Evolutionary conservation across 2,113 vertebrate species (phyloP).

Genomic region (Melanocharis versteri): DNA sequence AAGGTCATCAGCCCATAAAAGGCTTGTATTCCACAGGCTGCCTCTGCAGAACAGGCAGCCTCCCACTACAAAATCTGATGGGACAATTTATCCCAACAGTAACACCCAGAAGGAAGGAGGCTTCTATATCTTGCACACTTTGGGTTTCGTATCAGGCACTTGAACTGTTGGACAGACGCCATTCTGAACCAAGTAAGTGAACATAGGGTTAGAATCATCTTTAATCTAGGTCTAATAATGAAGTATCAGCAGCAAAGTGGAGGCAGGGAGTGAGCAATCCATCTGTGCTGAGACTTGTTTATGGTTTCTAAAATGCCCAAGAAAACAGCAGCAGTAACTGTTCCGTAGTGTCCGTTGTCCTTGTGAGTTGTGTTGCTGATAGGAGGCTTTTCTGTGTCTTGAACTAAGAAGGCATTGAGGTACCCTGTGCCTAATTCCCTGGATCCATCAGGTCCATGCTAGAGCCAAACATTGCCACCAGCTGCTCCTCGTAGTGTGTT

Average conservation of each 20-base stretch:
- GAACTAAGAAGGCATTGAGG: constrained; percentile 73
- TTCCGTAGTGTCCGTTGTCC: constrained; percentile 70
- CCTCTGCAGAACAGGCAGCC: constrained; percentile 16
- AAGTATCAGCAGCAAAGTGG: constrained; percentile 79
- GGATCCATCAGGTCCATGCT: constrained; percentile 91
- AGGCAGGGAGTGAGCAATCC: constrained; percentile 68
- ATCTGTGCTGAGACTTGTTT: constrained; percentile 74
- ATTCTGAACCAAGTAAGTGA: constrained; percentile 75
- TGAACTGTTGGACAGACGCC: constrained; percentile 78
- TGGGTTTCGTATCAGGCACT: constrained; percentile 79
- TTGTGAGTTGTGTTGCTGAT: constrained; percentile 77
- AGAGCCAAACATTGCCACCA: constrained; percentile 98
- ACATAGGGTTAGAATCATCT: constrained; percentile 69
- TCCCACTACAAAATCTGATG: constrained; percentile 17
- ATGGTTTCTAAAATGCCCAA: constrained; percentile 76
- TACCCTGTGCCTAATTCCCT: constrained; percentile 75
- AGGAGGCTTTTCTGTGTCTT: constrained; percentile 73
- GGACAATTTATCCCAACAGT: constrained; percentile 48
- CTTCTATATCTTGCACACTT: constrained; percentile 63
- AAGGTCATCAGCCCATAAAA: constrained; percentile 15
- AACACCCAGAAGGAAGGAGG: constrained; percentile 61
- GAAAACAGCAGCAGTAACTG: constrained; percentile 72
- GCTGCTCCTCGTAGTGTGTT: constrained; percentile 94
- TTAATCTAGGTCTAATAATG: constrained; percentile 74
- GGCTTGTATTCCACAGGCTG: background rate